Percentiles rank a stretch among this genome's conserved stretches.
Conservation (phyloP, 2,113 vertebrate genomes). For the Eclectus roratus region DNA sequence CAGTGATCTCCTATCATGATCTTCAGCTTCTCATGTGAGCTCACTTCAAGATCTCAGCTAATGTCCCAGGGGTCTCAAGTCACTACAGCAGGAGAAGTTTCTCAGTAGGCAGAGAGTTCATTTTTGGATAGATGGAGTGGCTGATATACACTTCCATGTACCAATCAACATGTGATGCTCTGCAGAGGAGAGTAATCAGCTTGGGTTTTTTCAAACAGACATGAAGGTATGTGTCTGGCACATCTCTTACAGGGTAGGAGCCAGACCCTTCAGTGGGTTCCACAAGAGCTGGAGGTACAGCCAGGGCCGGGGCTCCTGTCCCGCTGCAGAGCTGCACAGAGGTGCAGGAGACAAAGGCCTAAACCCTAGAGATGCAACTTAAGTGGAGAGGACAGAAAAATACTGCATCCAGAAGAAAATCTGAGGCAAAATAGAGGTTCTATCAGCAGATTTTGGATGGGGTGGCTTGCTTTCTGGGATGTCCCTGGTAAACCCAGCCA, state of each 20-base stretch:
- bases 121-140: not conserved
- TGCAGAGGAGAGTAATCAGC: not conserved
- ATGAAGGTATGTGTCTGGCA: rapidly evolving
- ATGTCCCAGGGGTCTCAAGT: rapidly evolving
- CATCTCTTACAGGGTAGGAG: not conserved
- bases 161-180: not conserved
- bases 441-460: not conserved
- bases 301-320: not conserved
- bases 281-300: not conserved
- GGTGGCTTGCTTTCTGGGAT: not conserved
- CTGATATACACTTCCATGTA: not conserved
- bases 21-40: not conserved
- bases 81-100: not conserved
- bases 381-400: not conserved
- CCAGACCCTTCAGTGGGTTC: not conserved
- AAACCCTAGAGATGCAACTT: not conserved
- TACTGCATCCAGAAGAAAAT: not conserved
- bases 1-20: not conserved
- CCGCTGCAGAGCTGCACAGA: not conserved
- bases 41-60: not conserved
- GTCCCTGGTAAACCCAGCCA: not conserved
- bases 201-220: not conserved
- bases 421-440: not conserved
- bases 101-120: not conserved
- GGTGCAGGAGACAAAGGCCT: not conserved